Evolutionary conservation across 2,888 invertebrate genomes (phyloP), one percentile per base, ranked within the genome.

Genomic region (Stegophylla sp.): DNA sequence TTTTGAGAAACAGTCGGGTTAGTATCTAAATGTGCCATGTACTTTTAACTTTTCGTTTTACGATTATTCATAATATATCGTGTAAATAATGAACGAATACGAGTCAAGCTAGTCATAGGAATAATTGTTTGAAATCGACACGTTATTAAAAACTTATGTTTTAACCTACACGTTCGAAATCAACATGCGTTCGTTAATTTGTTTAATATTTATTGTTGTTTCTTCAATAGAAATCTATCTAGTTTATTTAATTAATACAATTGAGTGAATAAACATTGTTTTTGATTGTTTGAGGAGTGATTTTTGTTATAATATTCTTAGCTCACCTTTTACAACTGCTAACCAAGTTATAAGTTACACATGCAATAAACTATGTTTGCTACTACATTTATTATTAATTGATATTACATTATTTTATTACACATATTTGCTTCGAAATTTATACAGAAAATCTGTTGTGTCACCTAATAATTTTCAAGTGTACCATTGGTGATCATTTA

Each of bases 91-190:
- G 51, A 71, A 79, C 71, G 61, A 71, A 79, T 48, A 71, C 69
- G 79, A 79, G 79, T 79, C 61, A 28, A 79, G 23, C 79, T 79
- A 79, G 79, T 79, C 79, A 79, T 28, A 45, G 28, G 23, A 67
- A 67, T 28, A 67, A 77, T 28, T 56, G 76, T 67, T n/a, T 67
- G 76, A 12, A 56, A 51, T 77, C 28, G 20, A 59, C 13, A 69
- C 20, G 48, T 69, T 45, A 3, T n/a, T 66, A 56, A 41, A 75
- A 41, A 61, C 17, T 45, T 34, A 23, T 26, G 43, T 66, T 53
- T 53, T 13, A 0, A n/a, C n/a, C n/a, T n/a, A n/a, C n/a, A 34
- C 34, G 15, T 48, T 59, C 41, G 43, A 77, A 59, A 45, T n/a
- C 45, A 64, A 45, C 59, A 69, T 41, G 51, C 64, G 75, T 66